These are phyloP conservation scores for Redunca redunca DNA, from an alignment of 2,113 vertebrate species.

Conservation along the genomic window DNA sequence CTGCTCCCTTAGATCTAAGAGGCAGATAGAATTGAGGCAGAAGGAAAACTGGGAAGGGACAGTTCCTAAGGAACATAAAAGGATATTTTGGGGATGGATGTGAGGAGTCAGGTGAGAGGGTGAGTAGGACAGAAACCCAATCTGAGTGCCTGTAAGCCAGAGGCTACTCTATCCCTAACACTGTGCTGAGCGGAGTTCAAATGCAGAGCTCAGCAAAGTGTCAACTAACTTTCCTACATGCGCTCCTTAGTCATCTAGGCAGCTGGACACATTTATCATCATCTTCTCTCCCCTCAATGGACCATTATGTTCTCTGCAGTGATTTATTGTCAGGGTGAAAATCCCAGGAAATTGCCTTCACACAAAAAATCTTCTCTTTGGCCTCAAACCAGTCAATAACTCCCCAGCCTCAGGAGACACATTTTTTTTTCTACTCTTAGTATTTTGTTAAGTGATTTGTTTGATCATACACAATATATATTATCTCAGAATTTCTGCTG, in stretches of 20 bases:
- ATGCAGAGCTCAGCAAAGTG: background rate
- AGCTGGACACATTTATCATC: background rate
- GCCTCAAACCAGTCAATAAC: conserved; percentile 7
- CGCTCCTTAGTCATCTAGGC: background rate
- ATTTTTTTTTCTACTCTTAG: background rate
- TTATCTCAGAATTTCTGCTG: background rate
- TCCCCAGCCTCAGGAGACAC: background rate
- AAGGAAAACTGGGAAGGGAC: background rate
- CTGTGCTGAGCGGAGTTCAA: background rate
- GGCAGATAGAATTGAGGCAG: background rate
- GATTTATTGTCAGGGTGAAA: conserved; percentile 8
- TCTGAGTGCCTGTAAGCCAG: background rate
- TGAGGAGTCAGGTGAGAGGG: background rate
- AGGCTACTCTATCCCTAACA: background rate
- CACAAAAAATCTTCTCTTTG: background rate
- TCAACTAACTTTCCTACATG: background rate
- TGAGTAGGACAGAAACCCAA: background rate
- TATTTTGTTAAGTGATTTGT: conserved; percentile 8
- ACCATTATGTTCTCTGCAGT: background rate
- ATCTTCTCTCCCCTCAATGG: background rate
- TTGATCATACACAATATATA: background rate
- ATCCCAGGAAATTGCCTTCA: conserved; percentile 38
- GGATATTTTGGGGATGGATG: background rate
- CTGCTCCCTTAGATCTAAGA: background rate
- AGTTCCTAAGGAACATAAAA: background rate